Evolutionary conservation across 1,140 invertebrate genomes (phyloP).

Genomic region (Sogatella furcifera): DNA sequence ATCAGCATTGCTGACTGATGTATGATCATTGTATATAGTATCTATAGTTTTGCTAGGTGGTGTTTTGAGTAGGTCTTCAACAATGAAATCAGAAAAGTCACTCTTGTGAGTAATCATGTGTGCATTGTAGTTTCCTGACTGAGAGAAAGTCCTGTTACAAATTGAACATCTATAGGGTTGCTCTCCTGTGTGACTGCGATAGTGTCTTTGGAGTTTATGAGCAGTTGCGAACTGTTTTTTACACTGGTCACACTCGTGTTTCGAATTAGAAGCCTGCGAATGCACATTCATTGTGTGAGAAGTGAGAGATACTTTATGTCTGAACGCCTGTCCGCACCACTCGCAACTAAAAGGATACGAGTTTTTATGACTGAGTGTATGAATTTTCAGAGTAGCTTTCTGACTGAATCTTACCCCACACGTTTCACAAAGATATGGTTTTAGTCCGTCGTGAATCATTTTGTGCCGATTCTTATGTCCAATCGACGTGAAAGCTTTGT

Average conservation of each 20-base stretch:
- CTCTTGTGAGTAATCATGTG: slow-evolving; percentile 12
- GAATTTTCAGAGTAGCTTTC: slow-evolving; percentile 21
- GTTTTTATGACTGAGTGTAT: slow-evolving; percentile 43
- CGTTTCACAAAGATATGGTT: slow-evolving; percentile 56
- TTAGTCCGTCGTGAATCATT: slow-evolving; percentile 59
- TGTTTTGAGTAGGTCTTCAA: not conserved
- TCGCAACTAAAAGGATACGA: slow-evolving; percentile 41
- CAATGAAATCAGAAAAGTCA: not conserved
- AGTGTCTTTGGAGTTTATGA: slow-evolving; percentile 15
- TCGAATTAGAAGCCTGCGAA: slow-evolving; percentile 8
- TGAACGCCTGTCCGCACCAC: slow-evolving; percentile 40
- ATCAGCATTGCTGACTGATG: not conserved
- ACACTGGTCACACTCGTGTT: slow-evolving; percentile 38
- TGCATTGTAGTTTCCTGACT: slow-evolving; percentile 13
- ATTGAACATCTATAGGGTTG: slow-evolving; percentile 35
- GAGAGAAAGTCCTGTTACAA: slow-evolving; percentile 33
- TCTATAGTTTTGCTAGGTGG: not conserved
- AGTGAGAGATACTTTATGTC: slow-evolving; percentile 19
- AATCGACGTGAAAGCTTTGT: slow-evolving; percentile 25
- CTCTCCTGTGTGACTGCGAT: slow-evolving; percentile 26
- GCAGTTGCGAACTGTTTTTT: slow-evolving; percentile 11
- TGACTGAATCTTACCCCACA: slow-evolving; percentile 34
- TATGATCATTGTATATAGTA: not conserved
- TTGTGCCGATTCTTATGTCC: slow-evolving; percentile 26
- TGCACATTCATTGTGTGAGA: slow-evolving; percentile 13